These are phyloP conservation scores for Antitype chi DNA, from an alignment of 2,888 invertebrate species.

Conservation along the genomic window DNA sequence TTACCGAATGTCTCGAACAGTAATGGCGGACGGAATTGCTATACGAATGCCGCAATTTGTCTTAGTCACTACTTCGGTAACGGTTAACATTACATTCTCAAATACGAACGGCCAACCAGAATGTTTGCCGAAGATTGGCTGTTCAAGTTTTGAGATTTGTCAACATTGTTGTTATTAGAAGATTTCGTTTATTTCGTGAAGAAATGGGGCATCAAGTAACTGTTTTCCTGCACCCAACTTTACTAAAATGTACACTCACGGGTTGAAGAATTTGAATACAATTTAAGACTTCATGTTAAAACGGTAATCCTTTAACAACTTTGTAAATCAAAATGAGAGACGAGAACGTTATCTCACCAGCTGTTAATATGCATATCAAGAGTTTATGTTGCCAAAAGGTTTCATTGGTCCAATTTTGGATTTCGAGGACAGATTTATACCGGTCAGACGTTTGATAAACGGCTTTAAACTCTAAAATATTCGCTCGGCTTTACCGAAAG, in stretches of 20 bases:
- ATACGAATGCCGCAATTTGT: conserved; percentile 39
- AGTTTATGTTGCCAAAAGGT: conserved; percentile 43
- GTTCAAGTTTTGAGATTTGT: conserved; percentile 17
- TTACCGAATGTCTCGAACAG: conserved; percentile 41
- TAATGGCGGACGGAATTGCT: conserved; percentile 32
- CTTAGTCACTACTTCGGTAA: conserved; percentile 48
- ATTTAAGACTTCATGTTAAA: background rate
- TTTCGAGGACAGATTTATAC: conserved; percentile 54
- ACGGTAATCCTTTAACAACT: conserved; percentile 4
- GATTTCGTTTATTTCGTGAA: conserved; percentile 1
- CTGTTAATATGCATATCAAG: conserved; percentile 40
- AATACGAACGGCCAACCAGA: conserved; percentile 32
- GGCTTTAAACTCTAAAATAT: conserved; percentile 53
- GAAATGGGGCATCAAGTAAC: background rate
- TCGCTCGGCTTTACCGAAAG: conserved; percentile 42
- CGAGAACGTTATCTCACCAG: conserved; percentile 10
- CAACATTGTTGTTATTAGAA: conserved; percentile 3
- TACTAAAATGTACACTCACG: background rate
- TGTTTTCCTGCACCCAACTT: background rate
- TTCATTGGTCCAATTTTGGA: conserved; percentile 53
- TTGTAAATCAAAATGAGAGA: conserved; percentile 16
- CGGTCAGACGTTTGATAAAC: conserved; percentile 54
- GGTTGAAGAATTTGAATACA: conserved; percentile 1
- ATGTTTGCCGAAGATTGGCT: conserved; percentile 33
- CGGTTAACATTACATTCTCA: conserved; percentile 47